phyloP scores from a whole-genome alignment of 2,888 invertebrate species.

The Selenia dentaria region DNA sequence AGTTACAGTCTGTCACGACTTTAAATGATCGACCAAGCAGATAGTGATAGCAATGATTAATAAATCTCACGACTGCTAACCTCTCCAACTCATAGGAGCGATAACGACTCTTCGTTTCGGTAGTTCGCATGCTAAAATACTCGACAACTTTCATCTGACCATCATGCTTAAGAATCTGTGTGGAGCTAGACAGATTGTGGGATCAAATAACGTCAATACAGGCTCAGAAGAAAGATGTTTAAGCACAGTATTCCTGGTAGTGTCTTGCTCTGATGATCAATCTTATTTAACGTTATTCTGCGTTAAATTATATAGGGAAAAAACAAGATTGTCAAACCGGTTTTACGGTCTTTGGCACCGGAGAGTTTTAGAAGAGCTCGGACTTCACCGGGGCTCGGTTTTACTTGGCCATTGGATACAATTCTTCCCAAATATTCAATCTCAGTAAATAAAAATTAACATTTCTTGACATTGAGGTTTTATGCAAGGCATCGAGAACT shows the following conservation, averaged over 20 bases:
- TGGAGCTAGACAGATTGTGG: neutral
- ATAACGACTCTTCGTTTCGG: neutral
- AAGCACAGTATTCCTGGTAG: neutral
- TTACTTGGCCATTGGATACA: neutral
- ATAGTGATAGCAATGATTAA: neutral
- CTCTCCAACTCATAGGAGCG: neutral
- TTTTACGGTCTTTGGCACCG: neutral
- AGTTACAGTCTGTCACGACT: neutral
- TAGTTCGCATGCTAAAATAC: neutral
- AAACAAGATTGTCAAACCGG: neutral
- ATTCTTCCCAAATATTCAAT: neutral
- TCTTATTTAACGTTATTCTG: neutral
- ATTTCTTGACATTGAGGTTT: neutral
- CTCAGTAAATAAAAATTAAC: neutral
- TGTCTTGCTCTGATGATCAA: neutral
- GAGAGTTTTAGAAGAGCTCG: neutral
- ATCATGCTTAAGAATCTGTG: neutral
- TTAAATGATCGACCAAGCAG: neutral
- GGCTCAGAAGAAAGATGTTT: neutral
- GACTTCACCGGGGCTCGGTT: neutral
- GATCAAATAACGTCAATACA: neutral
- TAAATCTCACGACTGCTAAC: neutral
- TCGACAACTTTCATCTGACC: neutral
- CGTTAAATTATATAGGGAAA: neutral
- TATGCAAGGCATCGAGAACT: neutral